A percentile compares a stretch with the other conserved stretches of the same genome.
Conservation (phyloP, 2,113 vertebrate genomes). For the Arenaria interpres region DNA sequence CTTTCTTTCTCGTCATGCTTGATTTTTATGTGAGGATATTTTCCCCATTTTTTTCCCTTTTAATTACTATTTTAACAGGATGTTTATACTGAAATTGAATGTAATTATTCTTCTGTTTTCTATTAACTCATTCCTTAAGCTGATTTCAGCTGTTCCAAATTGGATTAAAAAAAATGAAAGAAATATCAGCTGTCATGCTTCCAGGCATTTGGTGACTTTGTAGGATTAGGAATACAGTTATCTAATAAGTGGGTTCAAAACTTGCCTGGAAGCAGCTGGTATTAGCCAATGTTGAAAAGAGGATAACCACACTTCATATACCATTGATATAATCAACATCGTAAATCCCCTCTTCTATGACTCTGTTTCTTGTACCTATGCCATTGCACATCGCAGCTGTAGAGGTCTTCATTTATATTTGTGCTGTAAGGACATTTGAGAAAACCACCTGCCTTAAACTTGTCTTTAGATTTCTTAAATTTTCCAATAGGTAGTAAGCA, state of each 20-base stretch:
- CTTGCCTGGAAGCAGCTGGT: neutral
- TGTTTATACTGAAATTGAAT: neutral
- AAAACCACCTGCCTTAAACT: neutral
- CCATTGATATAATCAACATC: neutral
- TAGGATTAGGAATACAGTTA: neutral
- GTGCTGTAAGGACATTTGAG: neutral
- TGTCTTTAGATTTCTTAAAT: neutral
- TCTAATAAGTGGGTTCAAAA: neutral
- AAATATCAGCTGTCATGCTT: neutral
- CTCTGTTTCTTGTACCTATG: neutral
- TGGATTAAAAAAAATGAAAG: neutral
- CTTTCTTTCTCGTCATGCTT: neutral
- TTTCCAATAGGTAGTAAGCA: neutral
- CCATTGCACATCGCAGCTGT: neutral
- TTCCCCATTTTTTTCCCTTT: neutral
- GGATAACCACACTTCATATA: neutral
- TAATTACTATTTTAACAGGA: neutral
- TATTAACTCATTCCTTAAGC: neutral
- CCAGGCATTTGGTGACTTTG: neutral
- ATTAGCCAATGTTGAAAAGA: neutral
- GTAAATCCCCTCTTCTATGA: neutral
- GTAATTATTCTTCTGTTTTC: constrained; percentile 5
- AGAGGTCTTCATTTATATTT: neutral
- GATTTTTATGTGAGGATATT: neutral
- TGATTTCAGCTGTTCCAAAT: neutral